Evolutionary conservation across 2,888 invertebrate genomes (phyloP).

Genomic region (Scaptomyza tumidula): DNA sequence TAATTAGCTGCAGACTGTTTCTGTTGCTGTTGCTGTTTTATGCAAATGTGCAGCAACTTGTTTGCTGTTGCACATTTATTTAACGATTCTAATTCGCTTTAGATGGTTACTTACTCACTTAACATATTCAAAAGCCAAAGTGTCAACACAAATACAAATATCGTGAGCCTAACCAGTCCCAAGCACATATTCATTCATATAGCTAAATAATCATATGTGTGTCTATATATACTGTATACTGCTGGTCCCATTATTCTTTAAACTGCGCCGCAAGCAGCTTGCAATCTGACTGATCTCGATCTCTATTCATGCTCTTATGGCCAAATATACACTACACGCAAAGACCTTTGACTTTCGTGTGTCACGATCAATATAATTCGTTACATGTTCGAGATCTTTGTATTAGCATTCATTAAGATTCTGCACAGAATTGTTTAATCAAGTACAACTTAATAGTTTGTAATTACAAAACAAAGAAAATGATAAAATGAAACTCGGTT

Average conservation of each 20-base stretch:
- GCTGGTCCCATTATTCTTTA: conserved; percentile 72
- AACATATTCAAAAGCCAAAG: conserved; percentile 56
- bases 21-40: conserved; percentile 30
- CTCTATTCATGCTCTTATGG: conserved; percentile 34
- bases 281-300: conserved; percentile 63
- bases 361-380: background rate
- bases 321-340: conserved; percentile 29
- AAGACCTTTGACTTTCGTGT: conserved; percentile 1
- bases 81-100: conserved; percentile 33
- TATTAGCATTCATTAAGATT: background rate
- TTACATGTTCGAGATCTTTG: background rate
- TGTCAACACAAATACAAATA: conserved; percentile 60
- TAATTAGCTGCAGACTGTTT: conserved; percentile 63
- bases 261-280: conserved; percentile 69
- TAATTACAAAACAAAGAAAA: background rate
- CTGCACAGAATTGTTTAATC: background rate
- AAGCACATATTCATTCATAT: conserved; percentile 8
- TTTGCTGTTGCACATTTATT: conserved; percentile 43
- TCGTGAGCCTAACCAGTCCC: conserved; percentile 29
- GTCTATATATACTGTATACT: conserved; percentile 16
- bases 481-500: no score
- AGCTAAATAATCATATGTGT: conserved; percentile 23
- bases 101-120: conserved; percentile 43
- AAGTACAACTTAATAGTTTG: background rate
- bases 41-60: conserved; percentile 57